Base-by-base conservation (phyloP, 2,888 invertebrate genomes). In the Erebia palarica region DNA sequence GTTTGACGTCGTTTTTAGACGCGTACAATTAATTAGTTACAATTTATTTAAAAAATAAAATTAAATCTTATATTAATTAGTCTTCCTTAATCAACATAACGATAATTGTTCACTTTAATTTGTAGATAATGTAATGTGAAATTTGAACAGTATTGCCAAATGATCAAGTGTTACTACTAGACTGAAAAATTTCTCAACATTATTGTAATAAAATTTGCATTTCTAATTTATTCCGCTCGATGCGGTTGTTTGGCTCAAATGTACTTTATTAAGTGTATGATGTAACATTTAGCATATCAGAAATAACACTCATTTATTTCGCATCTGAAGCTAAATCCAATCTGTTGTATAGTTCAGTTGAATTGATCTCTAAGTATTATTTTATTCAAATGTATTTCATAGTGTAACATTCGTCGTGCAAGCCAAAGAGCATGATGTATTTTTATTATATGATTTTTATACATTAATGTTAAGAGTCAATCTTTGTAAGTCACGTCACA, bases 351-450 rank as follows among this genome's bases (percentile, higher is more conserved):
- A 80, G 75, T 84, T 87, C 86, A 84, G 84, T 86, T 87, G 78
- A 82, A 87, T 86, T 90, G 92, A 91, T 92, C 92, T 92, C 91
- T 89, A 78, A 86, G 90, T 87, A 84, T 82, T 87, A 84, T 87
- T 87, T 87, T 81, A 86, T 82, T 85, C 80, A 84, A 81, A 84
- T 83, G 80, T 84, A 83, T 82, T 84, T 82, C 75, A 82, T 88
- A 82, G 84, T 83, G 82, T 86, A 86, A 87, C 79, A 69, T 91
- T 86, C 90, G 90, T 92, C 92, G 91, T 92, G 92, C 92, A 92
- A 91, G 91, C 92, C 92, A 93, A 91, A 93, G 92, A 93, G 92
- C 92, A 92, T 92, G 92, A 92, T 91, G 92, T 91, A 87, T 91
- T 92, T 89, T 88, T 90, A 89, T 90, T 84, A 86, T 91, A 89